phyloP scores from a whole-genome alignment of 2,888 invertebrate species.

The Herminia tarsipennalis region DNA sequence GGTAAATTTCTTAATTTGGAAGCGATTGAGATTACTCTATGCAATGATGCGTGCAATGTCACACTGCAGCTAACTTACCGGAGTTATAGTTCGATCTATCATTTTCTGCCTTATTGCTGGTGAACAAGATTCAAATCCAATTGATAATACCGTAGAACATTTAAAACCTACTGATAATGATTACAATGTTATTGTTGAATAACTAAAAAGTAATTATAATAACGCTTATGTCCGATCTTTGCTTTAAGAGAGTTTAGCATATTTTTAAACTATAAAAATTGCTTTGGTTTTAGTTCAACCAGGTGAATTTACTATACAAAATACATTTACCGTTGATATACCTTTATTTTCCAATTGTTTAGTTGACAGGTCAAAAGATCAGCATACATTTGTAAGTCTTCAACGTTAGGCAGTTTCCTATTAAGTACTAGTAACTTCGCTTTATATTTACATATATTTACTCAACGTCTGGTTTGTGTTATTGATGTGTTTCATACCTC shows the following conservation, averaged over 20 bases:
- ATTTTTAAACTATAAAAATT: too few relatives aligned
- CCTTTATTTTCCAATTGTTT: constrained; percentile 34
- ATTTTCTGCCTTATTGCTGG: constrained; percentile 25
- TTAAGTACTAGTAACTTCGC: constrained; percentile 9
- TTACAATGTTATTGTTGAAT: constrained; percentile 49
- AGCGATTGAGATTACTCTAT: constrained; percentile 56
- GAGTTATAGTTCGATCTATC: constrained; percentile 10
- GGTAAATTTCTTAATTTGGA: constrained; percentile 41
- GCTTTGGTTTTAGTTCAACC: too few relatives aligned
- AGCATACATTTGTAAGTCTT: constrained; percentile 49
- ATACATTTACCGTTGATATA: constrained; percentile 25
- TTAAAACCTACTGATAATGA: constrained; percentile 52
- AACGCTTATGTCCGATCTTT: constrained; percentile 28
- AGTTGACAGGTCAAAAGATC: constrained; percentile 49
- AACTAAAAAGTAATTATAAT: constrained; percentile 36
- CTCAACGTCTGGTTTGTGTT: constrained; percentile 2
- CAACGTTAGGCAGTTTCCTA: constrained; percentile 35
- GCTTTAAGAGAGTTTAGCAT: too few relatives aligned
- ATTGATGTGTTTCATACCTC: too few relatives aligned
- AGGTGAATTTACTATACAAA: constrained; percentile 4
- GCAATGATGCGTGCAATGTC: constrained; percentile 64
- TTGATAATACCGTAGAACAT: constrained; percentile 24
- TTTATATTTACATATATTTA: constrained; percentile 20
- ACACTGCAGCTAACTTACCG: constrained; percentile 57
- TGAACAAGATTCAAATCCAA: constrained; percentile 22